Percentiles rank a stretch among this genome's conserved stretches.
Conservation (phyloP, 2,797 vertebrate species). For the Dicrostonyx torquatus region DNA sequence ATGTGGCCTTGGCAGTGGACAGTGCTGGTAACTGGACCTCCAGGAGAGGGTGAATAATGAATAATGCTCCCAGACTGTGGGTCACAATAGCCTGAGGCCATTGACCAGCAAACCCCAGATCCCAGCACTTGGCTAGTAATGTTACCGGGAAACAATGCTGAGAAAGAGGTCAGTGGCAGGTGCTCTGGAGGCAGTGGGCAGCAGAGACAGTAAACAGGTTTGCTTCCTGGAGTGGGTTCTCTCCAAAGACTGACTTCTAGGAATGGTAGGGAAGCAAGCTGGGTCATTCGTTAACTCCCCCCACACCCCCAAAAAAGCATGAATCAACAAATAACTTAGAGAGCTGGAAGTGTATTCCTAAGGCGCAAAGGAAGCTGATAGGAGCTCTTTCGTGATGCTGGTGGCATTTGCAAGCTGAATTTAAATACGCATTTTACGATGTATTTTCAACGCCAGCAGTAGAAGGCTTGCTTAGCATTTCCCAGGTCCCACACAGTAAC, state of each 20-base stretch:
- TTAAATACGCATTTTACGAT: not conserved
- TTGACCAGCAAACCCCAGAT: conserved; percentile 19
- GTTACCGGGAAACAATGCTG: conserved; percentile 52
- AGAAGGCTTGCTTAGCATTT: not conserved
- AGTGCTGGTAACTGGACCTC: conserved; percentile 56
- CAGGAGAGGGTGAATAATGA: not conserved
- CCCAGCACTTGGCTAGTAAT: not conserved
- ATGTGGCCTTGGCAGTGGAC: not conserved
- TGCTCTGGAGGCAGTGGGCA: not conserved
- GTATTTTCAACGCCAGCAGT: not conserved
- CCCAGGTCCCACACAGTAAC: not conserved
- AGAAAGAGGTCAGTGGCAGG: conserved; percentile 34
- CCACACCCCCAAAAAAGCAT: not conserved
- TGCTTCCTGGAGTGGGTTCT: not conserved
- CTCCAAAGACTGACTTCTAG: conserved; percentile 7
- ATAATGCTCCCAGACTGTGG: not conserved
- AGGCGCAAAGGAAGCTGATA: not conserved
- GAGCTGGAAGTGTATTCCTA: not conserved
- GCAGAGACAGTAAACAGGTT: not conserved
- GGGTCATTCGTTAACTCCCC: not conserved
- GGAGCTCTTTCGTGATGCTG: not conserved
- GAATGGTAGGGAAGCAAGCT: conserved; percentile 31
- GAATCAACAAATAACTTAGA: not conserved
- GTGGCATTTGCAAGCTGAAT: not conserved
- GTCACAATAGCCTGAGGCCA: not conserved